Percentiles rank a stretch among this genome's conserved stretches.
These are phyloP conservation scores for Benitochromis conjunctus DNA, from an alignment of 2,113 vertebrate genomes.

Conservation along the genomic window DNA sequence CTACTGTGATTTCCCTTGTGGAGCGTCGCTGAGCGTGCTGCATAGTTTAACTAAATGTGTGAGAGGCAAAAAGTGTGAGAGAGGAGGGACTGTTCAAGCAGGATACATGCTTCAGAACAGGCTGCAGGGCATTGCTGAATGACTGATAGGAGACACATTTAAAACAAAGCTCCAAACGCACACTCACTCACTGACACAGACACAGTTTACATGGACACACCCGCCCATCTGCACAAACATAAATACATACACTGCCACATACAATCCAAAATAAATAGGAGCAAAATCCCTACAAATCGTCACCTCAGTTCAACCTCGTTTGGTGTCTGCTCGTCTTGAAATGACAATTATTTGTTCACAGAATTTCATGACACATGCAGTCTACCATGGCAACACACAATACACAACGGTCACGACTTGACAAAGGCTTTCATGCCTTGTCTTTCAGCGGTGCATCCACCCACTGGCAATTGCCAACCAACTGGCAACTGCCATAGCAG, in stretches of 20 bases:
- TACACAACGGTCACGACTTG: slow-evolving; percentile 12
- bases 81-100: slow-evolving; percentile 7
- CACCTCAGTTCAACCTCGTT: background rate
- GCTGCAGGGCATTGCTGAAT: slow-evolving; percentile 62
- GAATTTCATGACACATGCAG: background rate
- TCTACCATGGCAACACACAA: background rate
- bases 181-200: background rate
- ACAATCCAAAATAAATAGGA: background rate
- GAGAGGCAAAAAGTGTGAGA: background rate
- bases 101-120: slow-evolving; percentile 43
- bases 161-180: slow-evolving; percentile 24
- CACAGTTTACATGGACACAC: background rate
- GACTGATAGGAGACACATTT: slow-evolving; percentile 60
- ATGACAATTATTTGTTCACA: background rate
- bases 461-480: slow-evolving; percentile 13
- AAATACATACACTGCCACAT: background rate
- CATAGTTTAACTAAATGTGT: background rate
- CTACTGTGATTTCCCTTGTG: background rate
- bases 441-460: slow-evolving; percentile 25
- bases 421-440: slow-evolving; percentile 40
- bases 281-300: background rate
- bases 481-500: slow-evolving; percentile 1
- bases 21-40: background rate
- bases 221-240: background rate
- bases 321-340: background rate